phyloP scores from a whole-genome alignment of 2,797 vertebrate genomes.

The Taeniopygia guttata region DNA sequence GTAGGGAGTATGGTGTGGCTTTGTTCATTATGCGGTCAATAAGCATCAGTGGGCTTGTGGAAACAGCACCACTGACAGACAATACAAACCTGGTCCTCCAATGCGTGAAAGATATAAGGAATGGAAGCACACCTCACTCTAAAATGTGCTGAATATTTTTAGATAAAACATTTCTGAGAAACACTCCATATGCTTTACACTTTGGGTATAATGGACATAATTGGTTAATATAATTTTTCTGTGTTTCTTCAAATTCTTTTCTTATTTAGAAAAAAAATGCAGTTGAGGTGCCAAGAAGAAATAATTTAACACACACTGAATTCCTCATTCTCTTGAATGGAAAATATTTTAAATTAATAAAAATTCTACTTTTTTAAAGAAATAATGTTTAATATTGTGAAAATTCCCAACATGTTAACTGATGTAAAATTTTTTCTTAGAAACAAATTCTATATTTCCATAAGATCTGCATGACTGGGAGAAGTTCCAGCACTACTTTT shows the following conservation, averaged over 20 bases:
- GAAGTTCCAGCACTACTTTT: neutral
- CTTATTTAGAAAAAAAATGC: neutral
- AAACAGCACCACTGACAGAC: neutral
- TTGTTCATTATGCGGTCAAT: neutral
- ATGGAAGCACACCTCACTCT: neutral
- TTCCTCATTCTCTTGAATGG: neutral
- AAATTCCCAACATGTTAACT: neutral
- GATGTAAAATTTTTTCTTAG: neutral
- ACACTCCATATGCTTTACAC: neutral
- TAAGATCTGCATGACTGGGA: neutral
- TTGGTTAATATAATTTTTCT: neutral
- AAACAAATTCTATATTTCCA: neutral
- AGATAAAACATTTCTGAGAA: neutral
- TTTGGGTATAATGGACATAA: neutral
- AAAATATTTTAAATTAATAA: neutral
- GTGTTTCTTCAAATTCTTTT: neutral
- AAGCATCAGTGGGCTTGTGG: neutral
- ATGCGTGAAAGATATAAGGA: neutral
- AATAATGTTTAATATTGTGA: neutral
- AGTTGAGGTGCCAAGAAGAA: neutral
- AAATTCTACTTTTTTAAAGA: neutral
- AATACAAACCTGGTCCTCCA: neutral
- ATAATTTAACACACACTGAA: neutral
- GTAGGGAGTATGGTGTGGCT: neutral
- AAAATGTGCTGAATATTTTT: neutral